Evolutionary conservation across 2,888 invertebrate genomes (phyloP), one percentile per base, ranked within the genome.

Genomic region (Tortricodes alternella): DNA sequence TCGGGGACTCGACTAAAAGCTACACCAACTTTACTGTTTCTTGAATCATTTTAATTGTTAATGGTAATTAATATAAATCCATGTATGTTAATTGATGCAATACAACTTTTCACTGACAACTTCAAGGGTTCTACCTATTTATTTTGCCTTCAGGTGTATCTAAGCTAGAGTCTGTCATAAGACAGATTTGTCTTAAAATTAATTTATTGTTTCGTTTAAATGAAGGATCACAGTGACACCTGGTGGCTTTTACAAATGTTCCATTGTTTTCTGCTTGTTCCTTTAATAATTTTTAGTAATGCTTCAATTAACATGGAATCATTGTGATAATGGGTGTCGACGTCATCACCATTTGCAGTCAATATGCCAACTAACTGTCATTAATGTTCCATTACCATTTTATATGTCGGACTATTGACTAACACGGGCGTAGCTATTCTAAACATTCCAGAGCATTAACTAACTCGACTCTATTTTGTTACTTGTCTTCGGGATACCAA

Each of bases 381-480:
- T 43, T 48, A 80, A 82, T 73, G 68, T 63, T 62, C 67, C 71
- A 73, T 66, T 64, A 70, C 67, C 71, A 73, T 66, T 64, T 70
- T 71, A 32, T 58, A 61, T 73, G 71, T 75, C 53, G 21, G 48
- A 64, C 70, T 69, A n/a, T n/a, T 51, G 65, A 88, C 89, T 89
- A 89, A 89, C 86, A 76, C 78, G 80, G 86, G 80, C 83, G 77
- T 80, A 80, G 72, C 66, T 52, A 53, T 68, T 70, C 74, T 74
- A 78, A 76, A 71, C 68, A 65, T 67, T 71, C 68, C 73, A 76
- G 66, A 73, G 78, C 83, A 75, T 77, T 73, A 70, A 85, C 84
- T 88, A 88, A 88, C 84, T 74, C 68, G 58, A 70, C 64, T 66
- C 70, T 63, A 71, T 75, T 79, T 82, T 83, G 78, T 83, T 86